Evolutionary conservation across 2,113 vertebrate species (phyloP).

Genomic region (Pollachius pollachius): DNA sequence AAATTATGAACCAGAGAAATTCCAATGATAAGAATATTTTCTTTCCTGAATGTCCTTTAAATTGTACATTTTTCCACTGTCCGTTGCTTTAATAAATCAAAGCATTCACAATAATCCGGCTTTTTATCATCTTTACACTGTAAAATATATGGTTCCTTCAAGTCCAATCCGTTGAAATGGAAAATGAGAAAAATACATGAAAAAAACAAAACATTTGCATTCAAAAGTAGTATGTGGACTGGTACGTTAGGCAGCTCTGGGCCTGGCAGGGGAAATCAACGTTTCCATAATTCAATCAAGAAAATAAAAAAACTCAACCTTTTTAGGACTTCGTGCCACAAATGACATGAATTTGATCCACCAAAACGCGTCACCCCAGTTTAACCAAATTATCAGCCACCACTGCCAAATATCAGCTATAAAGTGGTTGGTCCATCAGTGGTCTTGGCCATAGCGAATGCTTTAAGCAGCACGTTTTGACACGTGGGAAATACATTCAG

Average conservation of each 20-base stretch:
- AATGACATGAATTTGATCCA: no score
- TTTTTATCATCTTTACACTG: constrained; percentile 75
- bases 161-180: constrained; percentile 68
- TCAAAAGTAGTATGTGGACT: no score
- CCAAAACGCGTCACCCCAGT: background rate
- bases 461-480: background rate
- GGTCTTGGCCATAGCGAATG: background rate
- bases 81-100: constrained; percentile 78
- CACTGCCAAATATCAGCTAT: constrained; percentile 27
- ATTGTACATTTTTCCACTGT: constrained; percentile 52
- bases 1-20: constrained; percentile 62
- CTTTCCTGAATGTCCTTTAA: constrained; percentile 67
- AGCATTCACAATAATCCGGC: constrained; percentile 75
- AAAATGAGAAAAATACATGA: background rate
- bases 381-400: constrained; percentile 5
- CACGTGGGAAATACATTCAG: no score
- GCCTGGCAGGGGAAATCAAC: background rate
- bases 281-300: background rate
- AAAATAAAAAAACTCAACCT: no score
- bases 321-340: no score
- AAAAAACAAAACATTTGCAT: background rate
- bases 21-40: constrained; percentile 30
- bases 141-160: constrained; percentile 64
- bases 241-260: background rate
- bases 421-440: background rate